Evolutionary conservation across 1,140 invertebrate genomes (phyloP).

Genomic region (Chironomus striatipennis): DNA sequence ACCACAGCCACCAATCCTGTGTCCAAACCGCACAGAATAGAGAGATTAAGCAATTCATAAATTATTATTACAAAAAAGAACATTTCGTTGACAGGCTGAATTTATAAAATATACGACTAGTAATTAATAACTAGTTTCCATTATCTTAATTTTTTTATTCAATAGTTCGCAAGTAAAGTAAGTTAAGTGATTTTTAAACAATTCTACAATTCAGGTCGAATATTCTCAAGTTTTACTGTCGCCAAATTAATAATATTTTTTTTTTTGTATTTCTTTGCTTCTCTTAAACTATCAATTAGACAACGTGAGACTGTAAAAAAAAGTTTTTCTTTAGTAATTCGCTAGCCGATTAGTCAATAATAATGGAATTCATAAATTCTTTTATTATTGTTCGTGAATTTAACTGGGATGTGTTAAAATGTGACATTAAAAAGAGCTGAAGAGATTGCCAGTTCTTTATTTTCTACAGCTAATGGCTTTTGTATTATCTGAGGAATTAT

Average conservation of each 20-base stretch:
- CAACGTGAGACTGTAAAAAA: neutral
- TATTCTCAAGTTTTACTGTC: neutral
- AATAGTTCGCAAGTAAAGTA: neutral
- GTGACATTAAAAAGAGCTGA: neutral
- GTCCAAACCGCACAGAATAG: neutral
- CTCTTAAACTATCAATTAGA: neutral
- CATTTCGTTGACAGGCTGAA: constrained; percentile 16
- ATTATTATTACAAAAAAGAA: constrained; percentile 22
- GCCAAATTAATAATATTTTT: no score
- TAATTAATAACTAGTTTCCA: constrained; percentile 17
- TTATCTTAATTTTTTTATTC: neutral
- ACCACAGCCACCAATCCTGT: neutral
- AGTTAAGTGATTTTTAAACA: neutral
- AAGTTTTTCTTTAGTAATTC: neutral
- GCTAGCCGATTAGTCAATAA: neutral
- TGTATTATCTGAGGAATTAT: no score
- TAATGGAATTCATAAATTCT: neutral
- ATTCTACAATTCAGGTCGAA: no score
- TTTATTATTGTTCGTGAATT: neutral
- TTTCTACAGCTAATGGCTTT: no score
- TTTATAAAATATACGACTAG: neutral
- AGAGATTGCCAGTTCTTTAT: no score
- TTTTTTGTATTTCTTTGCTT: no score
- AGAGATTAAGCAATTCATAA: constrained; percentile 10
- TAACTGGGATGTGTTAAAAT: constrained; percentile 7